Conservation (phyloP, 2,888 invertebrate species). For the Cataglyphis cursor region DNA sequence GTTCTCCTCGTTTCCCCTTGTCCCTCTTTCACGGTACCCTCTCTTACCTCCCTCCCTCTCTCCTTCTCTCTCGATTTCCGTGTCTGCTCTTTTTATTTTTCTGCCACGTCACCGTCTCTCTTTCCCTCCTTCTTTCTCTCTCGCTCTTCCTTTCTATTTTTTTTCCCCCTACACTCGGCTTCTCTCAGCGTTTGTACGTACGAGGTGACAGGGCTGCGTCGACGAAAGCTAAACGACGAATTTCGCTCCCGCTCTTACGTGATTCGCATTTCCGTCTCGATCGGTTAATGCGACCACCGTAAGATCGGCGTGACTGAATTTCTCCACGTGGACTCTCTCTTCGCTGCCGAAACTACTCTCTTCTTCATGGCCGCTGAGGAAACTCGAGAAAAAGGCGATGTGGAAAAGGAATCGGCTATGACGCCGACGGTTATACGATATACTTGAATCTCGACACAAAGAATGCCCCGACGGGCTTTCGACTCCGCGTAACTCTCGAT, state of each 20-base stretch:
- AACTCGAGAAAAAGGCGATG: conserved; percentile 45
- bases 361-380: conserved; percentile 24
- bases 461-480: conserved; percentile 70
- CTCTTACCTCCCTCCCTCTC: conserved; percentile 37
- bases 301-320: conserved; percentile 63
- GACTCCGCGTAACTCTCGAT: conserved; percentile 56
- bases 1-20: conserved; percentile 11
- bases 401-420: conserved; percentile 70
- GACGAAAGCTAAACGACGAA: conserved; percentile 81
- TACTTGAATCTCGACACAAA: conserved; percentile 70
- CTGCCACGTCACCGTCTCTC: conserved; percentile 17
- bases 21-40: conserved; percentile 21
- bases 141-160: background rate
- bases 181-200: conserved; percentile 39
- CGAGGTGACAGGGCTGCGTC: conserved; percentile 70
- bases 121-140: conserved; percentile 1
- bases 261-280: conserved; percentile 70
- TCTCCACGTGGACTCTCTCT: conserved; percentile 19
- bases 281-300: conserved; percentile 69
- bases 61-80: conserved; percentile 2
- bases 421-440: conserved; percentile 72
- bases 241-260: conserved; percentile 72
- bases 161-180: conserved; percentile 13
- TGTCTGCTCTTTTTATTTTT: conserved; percentile 51
- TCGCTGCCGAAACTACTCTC: background rate